phyloP scores from a whole-genome alignment of 2,113 vertebrate species.

The Calidris pygmaea region DNA sequence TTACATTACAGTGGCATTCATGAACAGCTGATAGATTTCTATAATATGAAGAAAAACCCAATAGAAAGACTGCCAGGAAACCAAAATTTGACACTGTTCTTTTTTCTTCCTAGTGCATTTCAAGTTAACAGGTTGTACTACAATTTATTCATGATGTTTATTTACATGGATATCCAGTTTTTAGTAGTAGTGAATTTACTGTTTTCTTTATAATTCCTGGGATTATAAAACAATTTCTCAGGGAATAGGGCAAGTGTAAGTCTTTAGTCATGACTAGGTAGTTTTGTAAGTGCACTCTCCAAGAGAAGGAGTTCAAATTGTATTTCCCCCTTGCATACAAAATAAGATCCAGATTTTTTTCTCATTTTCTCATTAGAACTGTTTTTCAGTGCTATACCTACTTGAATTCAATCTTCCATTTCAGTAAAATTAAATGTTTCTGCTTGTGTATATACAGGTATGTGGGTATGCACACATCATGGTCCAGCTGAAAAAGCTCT shows the following conservation, averaged over 20 bases:
- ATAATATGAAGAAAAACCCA: background rate
- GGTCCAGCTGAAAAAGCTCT: background rate
- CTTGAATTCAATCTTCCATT: background rate
- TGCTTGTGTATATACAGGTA: background rate
- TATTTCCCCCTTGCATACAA: background rate
- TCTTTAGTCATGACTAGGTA: background rate
- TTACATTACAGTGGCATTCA: background rate
- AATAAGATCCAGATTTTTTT: background rate
- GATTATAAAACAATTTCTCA: background rate
- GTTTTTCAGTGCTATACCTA: background rate
- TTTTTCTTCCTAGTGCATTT: background rate
- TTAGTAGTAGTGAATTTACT: background rate
- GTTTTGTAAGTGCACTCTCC: background rate
- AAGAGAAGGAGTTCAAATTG: background rate
- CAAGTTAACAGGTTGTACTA: background rate
- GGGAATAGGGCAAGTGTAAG: background rate
- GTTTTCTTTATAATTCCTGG: background rate
- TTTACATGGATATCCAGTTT: background rate
- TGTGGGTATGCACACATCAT: accelerated
- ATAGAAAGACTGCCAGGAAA: background rate
- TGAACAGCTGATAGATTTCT: background rate
- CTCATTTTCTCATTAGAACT: background rate
- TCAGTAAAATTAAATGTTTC: background rate
- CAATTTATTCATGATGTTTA: background rate
- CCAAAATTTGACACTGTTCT: background rate